phyloP scores from a whole-genome alignment of 1,140 invertebrate genomes.

The Pararge aegeria region DNA sequence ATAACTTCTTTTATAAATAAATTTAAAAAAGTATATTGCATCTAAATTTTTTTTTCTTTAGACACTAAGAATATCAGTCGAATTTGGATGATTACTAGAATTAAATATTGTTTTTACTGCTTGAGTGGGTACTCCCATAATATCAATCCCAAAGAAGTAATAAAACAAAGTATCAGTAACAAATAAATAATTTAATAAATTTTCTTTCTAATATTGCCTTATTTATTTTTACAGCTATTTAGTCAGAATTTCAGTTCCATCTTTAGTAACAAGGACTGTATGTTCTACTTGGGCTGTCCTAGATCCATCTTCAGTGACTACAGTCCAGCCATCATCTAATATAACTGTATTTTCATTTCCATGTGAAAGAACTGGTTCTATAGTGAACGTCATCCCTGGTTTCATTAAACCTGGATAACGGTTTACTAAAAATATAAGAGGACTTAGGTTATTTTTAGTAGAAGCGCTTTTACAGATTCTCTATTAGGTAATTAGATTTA shows the following conservation, averaged over 20 bases:
- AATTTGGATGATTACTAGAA: too few species aligned
- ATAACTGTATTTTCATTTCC: constrained; percentile 85
- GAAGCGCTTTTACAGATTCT: neutral
- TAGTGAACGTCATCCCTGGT: constrained; percentile 95
- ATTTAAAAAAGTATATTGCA: constrained; percentile 38
- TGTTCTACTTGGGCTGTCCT: constrained; percentile 95
- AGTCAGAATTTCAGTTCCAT: constrained; percentile 87
- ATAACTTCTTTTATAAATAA: constrained; percentile 66
- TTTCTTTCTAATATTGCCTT: neutral
- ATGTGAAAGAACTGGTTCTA: constrained; percentile 93
- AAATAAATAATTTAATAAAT: neutral
- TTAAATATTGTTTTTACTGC: too few species aligned
- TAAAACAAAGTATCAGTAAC: neutral
- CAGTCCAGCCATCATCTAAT: constrained; percentile 94
- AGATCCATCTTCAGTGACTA: constrained; percentile 87
- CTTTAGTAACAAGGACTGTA: constrained; percentile 91
- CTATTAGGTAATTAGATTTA: too few species aligned
- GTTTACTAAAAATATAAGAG: constrained; percentile 81
- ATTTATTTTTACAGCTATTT: constrained; percentile 30
- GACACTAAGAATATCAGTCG: too few species aligned
- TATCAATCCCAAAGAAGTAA: too few species aligned
- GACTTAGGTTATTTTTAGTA: neutral
- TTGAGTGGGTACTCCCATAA: too few species aligned
- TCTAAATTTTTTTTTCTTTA: neutral
- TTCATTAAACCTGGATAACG: constrained; percentile 87